A percentile compares a stretch with the other conserved stretches of the same genome.
Evolutionary conservation across 2,888 invertebrate genomes (phyloP).

Genomic region (Drosophila phalerata): DNA sequence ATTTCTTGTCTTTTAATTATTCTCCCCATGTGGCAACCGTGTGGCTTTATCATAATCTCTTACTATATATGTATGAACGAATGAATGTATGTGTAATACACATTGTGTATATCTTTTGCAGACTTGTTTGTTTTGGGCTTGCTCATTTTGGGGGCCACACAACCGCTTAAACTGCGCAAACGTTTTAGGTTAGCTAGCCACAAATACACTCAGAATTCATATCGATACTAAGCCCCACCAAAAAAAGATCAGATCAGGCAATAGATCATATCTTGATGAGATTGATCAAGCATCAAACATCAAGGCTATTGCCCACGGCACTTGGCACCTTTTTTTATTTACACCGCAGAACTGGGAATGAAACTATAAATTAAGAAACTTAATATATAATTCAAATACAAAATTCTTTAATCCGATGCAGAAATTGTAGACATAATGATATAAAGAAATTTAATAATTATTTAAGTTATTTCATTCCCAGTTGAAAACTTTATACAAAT

Average conservation of each 20-base stretch:
- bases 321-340: constrained; percentile 29
- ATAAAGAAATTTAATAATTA: too few species aligned
- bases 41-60: constrained; percentile 25
- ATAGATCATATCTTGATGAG: constrained; percentile 38
- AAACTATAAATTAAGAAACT: constrained; percentile 12
- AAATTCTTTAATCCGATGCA: too few species aligned
- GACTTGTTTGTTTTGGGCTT: constrained; percentile 82
- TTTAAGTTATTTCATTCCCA: constrained; percentile 33
- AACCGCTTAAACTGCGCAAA: constrained; percentile 76
- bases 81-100: constrained; percentile 9
- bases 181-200: constrained; percentile 77
- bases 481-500: constrained; percentile 21
- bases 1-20: too few species aligned
- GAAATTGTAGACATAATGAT: too few species aligned
- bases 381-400: background rate
- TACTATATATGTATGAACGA: too few species aligned
- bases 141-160: constrained; percentile 83
- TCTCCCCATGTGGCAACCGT: background rate
- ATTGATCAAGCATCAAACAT: constrained; percentile 15
- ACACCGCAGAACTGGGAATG: constrained; percentile 39
- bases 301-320: constrained; percentile 38
- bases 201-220: constrained; percentile 5
- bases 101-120: constrained; percentile 60
- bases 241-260: constrained; percentile 21
- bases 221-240: constrained; percentile 38